Evolutionary conservation across 2,797 vertebrate species (phyloP), one percentile per base, ranked within the genome.

Genomic region (Sebastes vulpes): DNA sequence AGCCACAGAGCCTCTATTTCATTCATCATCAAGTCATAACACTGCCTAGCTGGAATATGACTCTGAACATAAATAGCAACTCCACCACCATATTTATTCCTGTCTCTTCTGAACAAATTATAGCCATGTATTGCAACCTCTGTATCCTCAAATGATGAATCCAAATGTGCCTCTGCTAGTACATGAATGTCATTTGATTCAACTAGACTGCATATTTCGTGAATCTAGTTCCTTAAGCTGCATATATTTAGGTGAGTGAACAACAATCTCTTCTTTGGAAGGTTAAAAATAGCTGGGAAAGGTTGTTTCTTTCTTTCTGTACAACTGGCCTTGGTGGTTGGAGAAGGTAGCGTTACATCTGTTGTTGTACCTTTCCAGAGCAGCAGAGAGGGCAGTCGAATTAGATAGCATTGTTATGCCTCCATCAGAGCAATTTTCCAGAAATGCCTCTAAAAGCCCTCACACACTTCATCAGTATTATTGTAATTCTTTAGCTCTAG

Each of bases 401-500:
- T 97, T 95, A 93, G 96, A 90, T 91, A 93, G 95, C 92, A 95
- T 97, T 97, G 97, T 97, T 96, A 94, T 92, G 91, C 90, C 94
- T 95, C 93, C 95, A 95, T 96, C 96, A 93, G 95, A 96, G 94
- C 96, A 85, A 93, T 96, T 96, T 97, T 96, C 94, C 96, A 95
- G 95, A 94, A 89, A 96, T 96, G 96, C 95, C 95, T 97, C 96
- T 97, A 94, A 97, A 97, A 96, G 92, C 96, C 94, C 93, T 92
- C 95, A 92, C 96, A 96, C 96, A 97, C 97, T 97, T 97, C 97
- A 97, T 97, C 97, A 97, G 97, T 97, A 96, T 98, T 98, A 98
- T 98, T 98, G 97, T 98, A 96, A 97, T 98, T 97, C 97, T 97
- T 96, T 96, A 97, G 97, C 97, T 97, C 96, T 96, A 97, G 97